Base-by-base conservation (phyloP, 1,140 invertebrate species). In the Sweltsa coloradensis region DNA sequence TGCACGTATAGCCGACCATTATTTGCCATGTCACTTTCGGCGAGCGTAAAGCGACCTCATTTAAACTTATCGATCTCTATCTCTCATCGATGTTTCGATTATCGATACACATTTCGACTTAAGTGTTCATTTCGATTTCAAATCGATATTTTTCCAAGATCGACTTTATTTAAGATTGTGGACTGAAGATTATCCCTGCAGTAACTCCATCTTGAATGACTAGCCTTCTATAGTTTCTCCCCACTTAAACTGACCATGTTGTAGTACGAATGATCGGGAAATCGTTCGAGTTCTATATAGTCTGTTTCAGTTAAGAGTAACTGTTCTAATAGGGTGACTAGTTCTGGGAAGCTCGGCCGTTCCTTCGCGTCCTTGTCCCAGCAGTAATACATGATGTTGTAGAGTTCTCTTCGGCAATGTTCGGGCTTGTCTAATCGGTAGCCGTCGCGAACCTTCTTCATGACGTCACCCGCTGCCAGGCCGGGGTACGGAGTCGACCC, bases 331-430 rank as follows among this genome's bases (percentile, higher is more conserved):
- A 89, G 72, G 24, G 73, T 66, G 1, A 89, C 79, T 11, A 89
- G 75, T 62, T 93, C 88, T 1, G 68, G 67, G 60, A 92, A 92
- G 6, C 78, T 74, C 0, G 89, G 89, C 44, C 89, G 63, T 27
- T 82, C 73, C 11, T 76, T 74, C 1, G 85, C 74, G 58, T 89
- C 80, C 21, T 84, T 79, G 47, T 88, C 84, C 89, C 89, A 93
- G 58, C 89, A 92, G 58, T 92, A 92, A 59, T 85, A 91, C 88
- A 92, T 92, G 34, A 92, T 89, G 55, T 92, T 92, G 64, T 91
- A 93, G 1, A 93, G 71, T 57, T 93, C 88, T 2, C 87, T 69
- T 29, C 85, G 74, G 60, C 89, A 92, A 54, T 92, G 89, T 53
- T 90, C 86, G 1, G 89, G 88, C 55, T 90, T 89, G 51, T 91